These are phyloP conservation scores for Ctenochaetus hawaiiensis DNA, from an alignment of 2,797 vertebrate genomes.

Conservation along the genomic window DNA sequence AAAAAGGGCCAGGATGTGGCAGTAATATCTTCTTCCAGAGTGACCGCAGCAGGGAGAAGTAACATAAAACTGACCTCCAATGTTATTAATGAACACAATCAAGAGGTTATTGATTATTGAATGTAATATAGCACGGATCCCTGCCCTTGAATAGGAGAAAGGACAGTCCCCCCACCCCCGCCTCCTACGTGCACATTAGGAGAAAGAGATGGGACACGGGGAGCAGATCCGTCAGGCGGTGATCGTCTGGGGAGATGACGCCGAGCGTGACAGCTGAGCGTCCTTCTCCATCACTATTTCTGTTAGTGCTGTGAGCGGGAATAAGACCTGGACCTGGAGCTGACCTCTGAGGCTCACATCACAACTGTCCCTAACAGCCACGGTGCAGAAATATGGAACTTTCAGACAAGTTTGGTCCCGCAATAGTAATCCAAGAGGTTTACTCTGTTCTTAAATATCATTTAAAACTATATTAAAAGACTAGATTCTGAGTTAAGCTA, in stretches of 20 bases:
- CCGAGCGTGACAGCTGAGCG: constrained; percentile 50
- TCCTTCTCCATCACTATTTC: constrained; percentile 44
- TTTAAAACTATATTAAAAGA: background rate
- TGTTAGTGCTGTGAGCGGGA: constrained; percentile 1
- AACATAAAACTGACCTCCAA: constrained; percentile 62
- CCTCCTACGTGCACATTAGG: constrained; percentile 3
- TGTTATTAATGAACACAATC: constrained; percentile 70
- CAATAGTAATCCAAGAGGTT: background rate
- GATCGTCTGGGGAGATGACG: constrained; percentile 42
- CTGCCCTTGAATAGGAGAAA: constrained; percentile 72
- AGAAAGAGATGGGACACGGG: constrained; percentile 26
- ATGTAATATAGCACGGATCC: constrained; percentile 57
- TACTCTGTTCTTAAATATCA: background rate
- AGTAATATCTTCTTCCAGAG: constrained; percentile 36
- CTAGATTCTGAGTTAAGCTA: background rate
- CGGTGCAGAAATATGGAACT: background rate
- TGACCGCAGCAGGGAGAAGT: constrained; percentile 50
- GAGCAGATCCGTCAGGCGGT: constrained; percentile 41
- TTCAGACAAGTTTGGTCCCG: background rate
- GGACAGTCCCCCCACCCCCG: constrained; percentile 39
- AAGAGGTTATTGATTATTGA: constrained; percentile 69
- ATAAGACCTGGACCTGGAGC: background rate
- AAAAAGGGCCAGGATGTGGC: constrained; percentile 1
- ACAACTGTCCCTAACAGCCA: background rate
- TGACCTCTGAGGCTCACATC: constrained; percentile 14